phyloP scores from a whole-genome alignment of 2,888 invertebrate genomes.

The Cryptus armator region DNA sequence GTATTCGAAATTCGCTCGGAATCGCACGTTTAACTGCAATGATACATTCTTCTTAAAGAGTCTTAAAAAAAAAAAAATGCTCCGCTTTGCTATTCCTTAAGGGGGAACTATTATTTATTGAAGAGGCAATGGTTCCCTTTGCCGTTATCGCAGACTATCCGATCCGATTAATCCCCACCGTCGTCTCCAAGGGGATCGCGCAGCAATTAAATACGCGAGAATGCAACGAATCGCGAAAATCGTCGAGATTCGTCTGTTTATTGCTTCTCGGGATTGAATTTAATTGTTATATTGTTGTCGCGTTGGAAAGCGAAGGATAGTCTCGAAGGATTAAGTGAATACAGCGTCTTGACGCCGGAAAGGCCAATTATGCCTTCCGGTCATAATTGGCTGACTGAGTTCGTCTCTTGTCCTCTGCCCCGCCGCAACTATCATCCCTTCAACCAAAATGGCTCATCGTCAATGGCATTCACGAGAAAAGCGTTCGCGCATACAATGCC shows the following conservation, averaged over 20 bases:
- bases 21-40: too few species aligned
- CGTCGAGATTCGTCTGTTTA: background rate
- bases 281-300: background rate
- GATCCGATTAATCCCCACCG: too few species aligned
- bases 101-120: too few species aligned
- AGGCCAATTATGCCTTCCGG: conserved; percentile 1
- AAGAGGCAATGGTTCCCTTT: too few species aligned
- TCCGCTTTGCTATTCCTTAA: too few species aligned
- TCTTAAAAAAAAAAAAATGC: too few species aligned
- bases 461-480: conserved; percentile 1
- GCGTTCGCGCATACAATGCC: background rate
- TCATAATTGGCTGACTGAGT: conserved; percentile 4
- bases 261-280: background rate
- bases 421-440: background rate
- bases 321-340: background rate
- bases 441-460: background rate
- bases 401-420: background rate
- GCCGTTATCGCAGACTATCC: too few species aligned
- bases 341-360: background rate
- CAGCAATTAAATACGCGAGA: too few species aligned
- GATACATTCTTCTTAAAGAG: too few species aligned
- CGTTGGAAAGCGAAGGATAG: background rate
- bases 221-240: too few species aligned
- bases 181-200: too few species aligned
- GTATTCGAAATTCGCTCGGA: too few species aligned